These are phyloP conservation scores for Dreissena polymorpha DNA, from an alignment of 1,140 invertebrate genomes.

Conservation along the genomic window DNA sequence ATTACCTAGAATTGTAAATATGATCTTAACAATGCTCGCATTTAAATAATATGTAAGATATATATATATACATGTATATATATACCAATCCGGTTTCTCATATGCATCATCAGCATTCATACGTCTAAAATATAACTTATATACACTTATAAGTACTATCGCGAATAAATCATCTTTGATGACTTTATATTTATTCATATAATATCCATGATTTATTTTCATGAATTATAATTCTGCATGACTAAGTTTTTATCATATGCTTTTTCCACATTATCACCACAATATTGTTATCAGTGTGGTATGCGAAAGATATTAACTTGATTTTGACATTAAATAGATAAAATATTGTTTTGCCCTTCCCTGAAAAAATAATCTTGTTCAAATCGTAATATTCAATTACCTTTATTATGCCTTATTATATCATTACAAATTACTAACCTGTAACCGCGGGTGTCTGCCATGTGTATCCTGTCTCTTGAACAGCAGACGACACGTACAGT, in stretches of 20 bases:
- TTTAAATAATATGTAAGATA: not conserved
- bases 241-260: too few species aligned
- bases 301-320: not conserved
- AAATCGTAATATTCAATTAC: not conserved
- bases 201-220: too few species aligned
- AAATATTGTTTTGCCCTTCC: not conserved
- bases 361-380: not conserved
- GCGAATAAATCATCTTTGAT: not conserved
- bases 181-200: not conserved
- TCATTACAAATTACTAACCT: not conserved
- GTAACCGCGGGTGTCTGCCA: constrained; percentile 26
- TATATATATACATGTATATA: not conserved
- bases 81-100: not conserved
- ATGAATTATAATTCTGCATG: too few species aligned
- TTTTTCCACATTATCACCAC: not conserved
- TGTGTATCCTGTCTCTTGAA: constrained; percentile 32
- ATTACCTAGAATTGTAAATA: not conserved
- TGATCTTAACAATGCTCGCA: too few species aligned
- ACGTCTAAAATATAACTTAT: not conserved
- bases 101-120: not conserved
- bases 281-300: not conserved
- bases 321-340: not conserved
- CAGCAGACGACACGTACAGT: constrained; percentile 29
- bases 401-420: not conserved
- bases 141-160: not conserved